Percentiles rank a stretch among this genome's conserved stretches.
Conservation (phyloP, 2,888 invertebrate species). For the Papilio elwesi region DNA sequence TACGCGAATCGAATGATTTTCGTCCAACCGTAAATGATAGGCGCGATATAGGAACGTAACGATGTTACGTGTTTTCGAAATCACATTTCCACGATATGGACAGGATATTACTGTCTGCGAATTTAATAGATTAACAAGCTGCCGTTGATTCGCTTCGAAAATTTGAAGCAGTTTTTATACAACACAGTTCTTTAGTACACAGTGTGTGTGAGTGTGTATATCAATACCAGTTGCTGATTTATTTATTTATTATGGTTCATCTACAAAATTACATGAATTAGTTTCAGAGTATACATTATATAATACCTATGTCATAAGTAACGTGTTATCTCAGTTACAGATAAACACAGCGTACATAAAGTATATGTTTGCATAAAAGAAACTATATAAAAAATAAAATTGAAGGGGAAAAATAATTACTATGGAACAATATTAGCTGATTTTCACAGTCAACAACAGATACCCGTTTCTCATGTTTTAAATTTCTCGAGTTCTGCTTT, state of each 20-base stretch:
- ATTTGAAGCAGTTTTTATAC: not conserved
- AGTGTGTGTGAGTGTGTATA: too few species aligned
- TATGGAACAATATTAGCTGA: too few species aligned
- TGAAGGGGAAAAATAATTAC: too few species aligned
- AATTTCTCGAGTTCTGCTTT: too few species aligned
- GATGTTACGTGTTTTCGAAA: constrained; percentile 54
- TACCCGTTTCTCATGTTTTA: too few species aligned
- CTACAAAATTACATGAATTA: too few species aligned
- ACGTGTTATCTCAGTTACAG: too few species aligned
- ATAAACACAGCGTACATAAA: too few species aligned
- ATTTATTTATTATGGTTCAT: not conserved
- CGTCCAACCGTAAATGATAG: constrained; percentile 38
- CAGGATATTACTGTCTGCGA: constrained; percentile 70
- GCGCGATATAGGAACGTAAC: constrained; percentile 54
- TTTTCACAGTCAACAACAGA: too few species aligned
- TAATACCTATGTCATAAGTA: too few species aligned
- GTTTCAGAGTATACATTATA: too few species aligned
- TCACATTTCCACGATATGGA: constrained; percentile 51
- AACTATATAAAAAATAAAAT: not conserved
- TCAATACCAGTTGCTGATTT: not conserved
- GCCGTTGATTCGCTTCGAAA: not conserved
- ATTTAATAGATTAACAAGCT: constrained; percentile 44
- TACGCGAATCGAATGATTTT: constrained; percentile 22
- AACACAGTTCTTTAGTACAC: not conserved
- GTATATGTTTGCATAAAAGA: not conserved